These are phyloP conservation scores for Corythornis vintsioides DNA, from an alignment of 2,113 vertebrate species.

Conservation along the genomic window DNA sequence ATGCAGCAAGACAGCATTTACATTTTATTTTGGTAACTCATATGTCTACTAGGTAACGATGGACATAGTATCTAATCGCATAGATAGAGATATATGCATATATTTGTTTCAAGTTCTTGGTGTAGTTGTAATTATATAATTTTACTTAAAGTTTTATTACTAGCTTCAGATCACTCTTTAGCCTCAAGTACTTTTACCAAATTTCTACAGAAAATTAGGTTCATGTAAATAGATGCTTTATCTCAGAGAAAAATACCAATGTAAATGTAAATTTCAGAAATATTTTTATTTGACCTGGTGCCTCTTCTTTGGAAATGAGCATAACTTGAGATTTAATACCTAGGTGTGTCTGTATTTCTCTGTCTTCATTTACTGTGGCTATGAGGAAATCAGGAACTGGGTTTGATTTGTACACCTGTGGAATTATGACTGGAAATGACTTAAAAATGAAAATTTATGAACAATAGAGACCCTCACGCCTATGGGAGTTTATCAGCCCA, in stretches of 20 bases:
- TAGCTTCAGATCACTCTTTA: slow-evolving; percentile 22
- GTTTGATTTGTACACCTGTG: neutral
- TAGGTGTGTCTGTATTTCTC: neutral
- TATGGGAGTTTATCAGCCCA: neutral
- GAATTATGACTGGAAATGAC: no score
- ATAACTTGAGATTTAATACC: neutral
- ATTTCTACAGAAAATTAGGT: slow-evolving; percentile 32
- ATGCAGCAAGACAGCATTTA: slow-evolving; percentile 31
- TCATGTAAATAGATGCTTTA: neutral
- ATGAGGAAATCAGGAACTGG: neutral
- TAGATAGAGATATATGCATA: neutral
- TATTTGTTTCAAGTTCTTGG: slow-evolving; percentile 28
- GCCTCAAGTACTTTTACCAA: neutral
- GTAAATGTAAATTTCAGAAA: neutral
- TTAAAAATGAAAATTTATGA: neutral
- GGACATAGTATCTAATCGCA: slow-evolving; percentile 39
- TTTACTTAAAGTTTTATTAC: slow-evolving; percentile 63
- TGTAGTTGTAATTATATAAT: slow-evolving; percentile 64
- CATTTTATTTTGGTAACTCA: slow-evolving; percentile 42
- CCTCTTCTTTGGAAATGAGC: neutral
- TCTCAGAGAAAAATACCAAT: neutral
- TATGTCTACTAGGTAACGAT: slow-evolving; percentile 14
- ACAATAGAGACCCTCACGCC: neutral
- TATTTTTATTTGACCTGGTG: neutral
- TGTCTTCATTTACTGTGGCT: neutral